A percentile compares a stretch with the other conserved stretches of the same genome.
phyloP scores from a whole-genome alignment of 2,888 invertebrate species.

The Epistrophe grossulariae region DNA sequence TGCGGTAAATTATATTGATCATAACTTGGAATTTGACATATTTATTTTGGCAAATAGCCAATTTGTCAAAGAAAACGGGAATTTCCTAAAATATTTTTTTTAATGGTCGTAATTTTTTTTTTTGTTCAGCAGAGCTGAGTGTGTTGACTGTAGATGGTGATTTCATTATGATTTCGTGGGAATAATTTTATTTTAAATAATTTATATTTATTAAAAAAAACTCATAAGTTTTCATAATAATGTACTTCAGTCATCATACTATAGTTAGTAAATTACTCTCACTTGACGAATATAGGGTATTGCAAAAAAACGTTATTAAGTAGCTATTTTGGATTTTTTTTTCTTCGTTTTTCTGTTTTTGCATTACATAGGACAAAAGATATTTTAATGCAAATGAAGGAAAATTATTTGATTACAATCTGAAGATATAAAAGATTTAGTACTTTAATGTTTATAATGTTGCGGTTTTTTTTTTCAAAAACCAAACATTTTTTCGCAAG shows the following conservation, averaged over 20 bases:
- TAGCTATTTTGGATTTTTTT: background rate
- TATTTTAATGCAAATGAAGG: too few species aligned
- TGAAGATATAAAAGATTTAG: too few species aligned
- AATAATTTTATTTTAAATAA: constrained; percentile 24
- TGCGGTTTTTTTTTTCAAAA: too few species aligned
- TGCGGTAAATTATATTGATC: constrained; percentile 68
- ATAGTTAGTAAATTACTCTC: background rate
- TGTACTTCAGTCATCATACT: background rate
- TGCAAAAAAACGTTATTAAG: background rate
- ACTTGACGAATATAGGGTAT: background rate
- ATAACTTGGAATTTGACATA: constrained; percentile 71
- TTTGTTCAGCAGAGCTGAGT: background rate
- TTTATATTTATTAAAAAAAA: constrained; percentile 30
- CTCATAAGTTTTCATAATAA: constrained; percentile 48
- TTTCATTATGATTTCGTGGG: constrained; percentile 40
- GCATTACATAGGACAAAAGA: too few species aligned
- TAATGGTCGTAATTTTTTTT: background rate
- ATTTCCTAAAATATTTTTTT: constrained; percentile 52
- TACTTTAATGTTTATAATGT: too few species aligned
- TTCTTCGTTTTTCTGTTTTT: background rate
- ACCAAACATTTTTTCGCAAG: too few species aligned
- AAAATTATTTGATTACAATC: too few species aligned
- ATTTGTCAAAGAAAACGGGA: constrained; percentile 62
- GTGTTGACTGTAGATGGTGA: background rate
- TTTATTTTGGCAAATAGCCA: constrained; percentile 68